Evolutionary conservation across 2,113 vertebrate species (phyloP).

Genomic region (Gymnobelideus leadbeateri): DNA sequence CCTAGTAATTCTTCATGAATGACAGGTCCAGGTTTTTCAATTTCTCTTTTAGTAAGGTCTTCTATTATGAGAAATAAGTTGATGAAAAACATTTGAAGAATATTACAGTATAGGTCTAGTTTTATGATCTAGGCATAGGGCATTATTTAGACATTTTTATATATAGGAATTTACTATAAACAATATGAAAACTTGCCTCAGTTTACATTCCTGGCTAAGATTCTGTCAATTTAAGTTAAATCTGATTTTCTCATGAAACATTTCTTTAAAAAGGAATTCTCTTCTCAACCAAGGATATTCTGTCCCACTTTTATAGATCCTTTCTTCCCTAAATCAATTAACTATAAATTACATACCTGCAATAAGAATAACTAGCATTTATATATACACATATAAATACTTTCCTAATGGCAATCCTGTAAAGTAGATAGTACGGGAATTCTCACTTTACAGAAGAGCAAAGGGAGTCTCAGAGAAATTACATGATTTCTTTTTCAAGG

Average conservation of each 20-base stretch:
- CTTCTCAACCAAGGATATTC: slow-evolving; percentile 23
- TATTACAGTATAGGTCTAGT: background rate
- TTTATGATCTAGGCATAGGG: background rate
- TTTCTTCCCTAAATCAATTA: background rate
- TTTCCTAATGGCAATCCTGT: background rate
- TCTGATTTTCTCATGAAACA: slow-evolving; percentile 9
- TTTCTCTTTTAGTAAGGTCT: slow-evolving; percentile 1
- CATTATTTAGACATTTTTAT: slow-evolving; percentile 7
- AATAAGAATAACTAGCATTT: background rate
- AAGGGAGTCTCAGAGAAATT: background rate
- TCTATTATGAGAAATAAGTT: slow-evolving; percentile 20
- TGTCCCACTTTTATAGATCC: background rate
- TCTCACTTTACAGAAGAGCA: background rate
- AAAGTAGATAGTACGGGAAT: background rate
- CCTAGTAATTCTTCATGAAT: background rate
- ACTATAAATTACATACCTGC: background rate
- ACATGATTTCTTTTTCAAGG: background rate
- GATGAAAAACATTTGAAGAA: too few relatives aligned
- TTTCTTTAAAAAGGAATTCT: slow-evolving; percentile 27
- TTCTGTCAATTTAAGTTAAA: background rate
- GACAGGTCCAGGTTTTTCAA: background rate
- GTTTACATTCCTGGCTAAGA: background rate
- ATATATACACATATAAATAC: background rate
- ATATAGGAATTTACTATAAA: background rate
- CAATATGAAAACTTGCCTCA: background rate